A percentile compares a stretch with the other conserved stretches of the same genome.
phyloP scores from a whole-genome alignment of 2,888 invertebrate species.

The Cylindroiulus punctatus region DNA sequence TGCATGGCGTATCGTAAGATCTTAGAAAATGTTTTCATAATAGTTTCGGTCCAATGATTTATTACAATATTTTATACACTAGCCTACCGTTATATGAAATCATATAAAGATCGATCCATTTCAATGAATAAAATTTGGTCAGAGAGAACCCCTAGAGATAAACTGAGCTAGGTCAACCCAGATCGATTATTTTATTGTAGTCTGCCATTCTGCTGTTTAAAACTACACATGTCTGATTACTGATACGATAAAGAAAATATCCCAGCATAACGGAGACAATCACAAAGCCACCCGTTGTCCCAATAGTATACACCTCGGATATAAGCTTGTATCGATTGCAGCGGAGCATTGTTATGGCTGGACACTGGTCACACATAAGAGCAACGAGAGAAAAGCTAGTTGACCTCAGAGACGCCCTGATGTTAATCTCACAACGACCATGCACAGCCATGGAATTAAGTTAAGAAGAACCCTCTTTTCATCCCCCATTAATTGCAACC shows the following conservation, averaged over 20 bases:
- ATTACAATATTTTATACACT: too few relatives aligned
- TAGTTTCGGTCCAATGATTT: too few relatives aligned
- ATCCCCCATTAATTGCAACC: not conserved
- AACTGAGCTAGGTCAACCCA: not conserved
- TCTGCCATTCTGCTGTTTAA: not conserved
- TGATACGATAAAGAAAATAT: not conserved
- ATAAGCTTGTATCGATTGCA: constrained; percentile 3
- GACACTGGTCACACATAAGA: not conserved
- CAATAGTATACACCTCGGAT: not conserved
- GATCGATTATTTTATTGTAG: not conserved
- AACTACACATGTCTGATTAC: not conserved
- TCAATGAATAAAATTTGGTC: not conserved
- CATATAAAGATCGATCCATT: not conserved
- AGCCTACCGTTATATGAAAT: not conserved
- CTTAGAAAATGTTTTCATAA: too few relatives aligned
- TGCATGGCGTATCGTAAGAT: too few relatives aligned
- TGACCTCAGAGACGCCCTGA: constrained; percentile 23
- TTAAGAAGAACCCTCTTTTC: not conserved
- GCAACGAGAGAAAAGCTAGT: not conserved
- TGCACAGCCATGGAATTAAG: not conserved
- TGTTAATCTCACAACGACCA: not conserved
- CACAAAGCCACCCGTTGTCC: not conserved
- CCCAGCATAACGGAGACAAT: not conserved
- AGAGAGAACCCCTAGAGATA: not conserved
- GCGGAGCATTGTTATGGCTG: not conserved